Conservation (phyloP, 1,140 invertebrate genomes). For the Drosophila ohnishii region DNA sequence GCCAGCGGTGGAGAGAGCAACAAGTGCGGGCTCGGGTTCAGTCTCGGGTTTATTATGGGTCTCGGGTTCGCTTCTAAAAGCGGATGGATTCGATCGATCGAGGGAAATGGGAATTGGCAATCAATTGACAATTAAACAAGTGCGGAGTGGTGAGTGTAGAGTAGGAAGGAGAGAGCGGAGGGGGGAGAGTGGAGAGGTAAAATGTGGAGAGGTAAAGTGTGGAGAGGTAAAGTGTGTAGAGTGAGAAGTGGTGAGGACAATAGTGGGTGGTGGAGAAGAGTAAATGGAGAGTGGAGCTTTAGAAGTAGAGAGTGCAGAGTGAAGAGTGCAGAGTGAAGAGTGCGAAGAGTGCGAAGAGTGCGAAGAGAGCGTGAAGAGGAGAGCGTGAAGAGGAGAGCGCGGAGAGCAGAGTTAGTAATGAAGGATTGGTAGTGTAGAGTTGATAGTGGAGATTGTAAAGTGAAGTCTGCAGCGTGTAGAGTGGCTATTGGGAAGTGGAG, state of each 20-base stretch:
- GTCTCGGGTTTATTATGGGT: neutral
- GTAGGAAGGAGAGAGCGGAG: neutral
- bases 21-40: slow-evolving; percentile 1
- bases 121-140: slow-evolving; percentile 41
- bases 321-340: neutral
- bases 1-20: neutral
- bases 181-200: neutral
- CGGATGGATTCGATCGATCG: slow-evolving; percentile 12
- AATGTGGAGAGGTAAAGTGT: neutral
- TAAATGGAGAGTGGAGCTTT: neutral
- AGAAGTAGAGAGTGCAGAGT: neutral
- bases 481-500: neutral
- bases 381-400: too few relatives aligned
- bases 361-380: too few relatives aligned
- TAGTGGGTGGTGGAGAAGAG: neutral
- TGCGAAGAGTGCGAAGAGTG: too few relatives aligned
- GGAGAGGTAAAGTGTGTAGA: neutral
- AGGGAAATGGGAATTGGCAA: slow-evolving; percentile 42
- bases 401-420: too few relatives aligned
- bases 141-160: neutral
- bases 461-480: neutral
- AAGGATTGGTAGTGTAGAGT: neutral
- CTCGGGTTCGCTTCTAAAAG: slow-evolving; percentile 1
- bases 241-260: too few relatives aligned
- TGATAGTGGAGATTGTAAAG: neutral